Conservation (phyloP, 1,140 invertebrate genomes). For the Bombus confusus region DNA sequence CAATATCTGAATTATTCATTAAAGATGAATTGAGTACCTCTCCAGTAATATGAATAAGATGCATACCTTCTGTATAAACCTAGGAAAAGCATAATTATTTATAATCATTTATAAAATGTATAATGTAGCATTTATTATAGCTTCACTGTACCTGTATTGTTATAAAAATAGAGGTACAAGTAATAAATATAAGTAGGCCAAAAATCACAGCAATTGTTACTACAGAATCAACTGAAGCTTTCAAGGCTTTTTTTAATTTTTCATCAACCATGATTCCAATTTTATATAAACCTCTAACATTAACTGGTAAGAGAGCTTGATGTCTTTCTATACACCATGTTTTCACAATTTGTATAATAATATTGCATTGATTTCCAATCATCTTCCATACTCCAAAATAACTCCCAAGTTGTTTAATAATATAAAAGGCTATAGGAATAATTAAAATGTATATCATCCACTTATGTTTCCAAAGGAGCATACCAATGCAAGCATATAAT, state of each 20-base stretch:
- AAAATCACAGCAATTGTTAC: conserved; percentile 85
- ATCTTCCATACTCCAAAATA: conserved; percentile 82
- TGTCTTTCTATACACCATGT: conserved; percentile 81
- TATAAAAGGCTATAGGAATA: conserved; percentile 86
- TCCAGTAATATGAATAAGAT: conserved; percentile 93
- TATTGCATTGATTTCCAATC: conserved; percentile 70
- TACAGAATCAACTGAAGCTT: conserved; percentile 84
- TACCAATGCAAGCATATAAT: conserved; percentile 86
- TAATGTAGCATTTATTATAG: neutral
- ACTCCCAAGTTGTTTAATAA: conserved; percentile 84
- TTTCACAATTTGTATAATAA: conserved; percentile 64
- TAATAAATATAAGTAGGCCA: conserved; percentile 81
- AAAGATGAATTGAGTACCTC: conserved; percentile 95
- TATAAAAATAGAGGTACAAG: conserved; percentile 84
- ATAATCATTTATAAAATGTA: neutral
- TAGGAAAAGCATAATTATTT: conserved; percentile 82
- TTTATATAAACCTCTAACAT: conserved; percentile 84
- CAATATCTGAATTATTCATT: conserved; percentile 92
- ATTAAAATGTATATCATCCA: conserved; percentile 87
- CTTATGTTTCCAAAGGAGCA: conserved; percentile 88
- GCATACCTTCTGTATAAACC: conserved; percentile 97
- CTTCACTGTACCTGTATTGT: conserved; percentile 83
- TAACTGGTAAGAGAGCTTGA: conserved; percentile 84
- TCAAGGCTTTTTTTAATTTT: conserved; percentile 80
- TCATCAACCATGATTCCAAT: conserved; percentile 82